Evolutionary conservation across 2,888 invertebrate genomes (phyloP), one percentile per base, ranked within the genome.

Genomic region (Diachrysia chrysitis): DNA sequence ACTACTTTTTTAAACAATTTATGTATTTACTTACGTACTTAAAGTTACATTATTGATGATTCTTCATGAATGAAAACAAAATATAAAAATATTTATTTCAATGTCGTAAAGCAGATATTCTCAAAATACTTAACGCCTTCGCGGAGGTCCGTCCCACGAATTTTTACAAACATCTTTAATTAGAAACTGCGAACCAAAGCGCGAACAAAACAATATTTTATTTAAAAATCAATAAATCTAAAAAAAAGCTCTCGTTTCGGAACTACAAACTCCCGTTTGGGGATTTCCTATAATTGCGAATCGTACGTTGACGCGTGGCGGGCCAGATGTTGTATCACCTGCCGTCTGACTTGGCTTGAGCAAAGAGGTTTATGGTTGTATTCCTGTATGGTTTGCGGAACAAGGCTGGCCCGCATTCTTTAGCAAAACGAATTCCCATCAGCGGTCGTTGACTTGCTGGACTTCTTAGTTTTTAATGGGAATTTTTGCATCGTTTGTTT

Each of bases 291-390:
- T 89, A 87, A 87, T 89, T 86, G 89, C 83, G 84, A 87, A 89
- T 89, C 85, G 79, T 76, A 73, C 81, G 83, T 90, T 90, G 92
- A 90, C 94, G 92, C 93, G 93, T 92, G 93, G 89, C 84, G 66
- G 70, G 84, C 91, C 94, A 94, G 92, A 92, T 94, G 94, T 87
- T 71, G 76, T 81, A 88, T 91, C 94, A 93, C 94, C 94, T 93
- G 93, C 83, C 90, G 82, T 73, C 75, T 76, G 16, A n/a, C 37
- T n/a, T 5, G 1, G 16, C n/a, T 6, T 42, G 77, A 79, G 79
- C 78, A 83, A 81, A 81, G 82, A 82, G 76, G 82, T 81, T 42
- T 42, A 42, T 6, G 42, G n/a, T n/a, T n/a, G 76, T 73, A 79
- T 78, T 76, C 79, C 82, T 83, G 86, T 85, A 87, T 85, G 84